Conservation (phyloP, 2,113 vertebrate genomes). For the Xiphorhynchus elegans region DNA sequence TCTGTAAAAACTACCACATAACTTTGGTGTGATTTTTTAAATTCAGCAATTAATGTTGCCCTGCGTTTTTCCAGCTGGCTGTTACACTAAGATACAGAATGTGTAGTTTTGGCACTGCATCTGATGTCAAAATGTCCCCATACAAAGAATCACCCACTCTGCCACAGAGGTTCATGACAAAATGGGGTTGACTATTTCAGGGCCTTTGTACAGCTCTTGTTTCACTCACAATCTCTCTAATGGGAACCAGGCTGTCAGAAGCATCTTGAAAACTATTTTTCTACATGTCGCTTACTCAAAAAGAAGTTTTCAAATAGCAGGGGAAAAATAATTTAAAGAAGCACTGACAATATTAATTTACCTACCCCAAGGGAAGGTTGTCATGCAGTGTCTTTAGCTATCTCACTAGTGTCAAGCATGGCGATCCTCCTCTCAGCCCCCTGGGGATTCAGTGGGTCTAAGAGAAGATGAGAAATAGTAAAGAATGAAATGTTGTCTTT, state of each 20-base stretch:
- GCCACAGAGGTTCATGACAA: not conserved
- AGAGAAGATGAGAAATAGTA: not conserved
- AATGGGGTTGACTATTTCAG: not conserved
- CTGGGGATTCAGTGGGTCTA: not conserved
- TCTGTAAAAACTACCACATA: not conserved
- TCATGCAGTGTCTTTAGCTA: not conserved
- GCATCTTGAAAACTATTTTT: not conserved
- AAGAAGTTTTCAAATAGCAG: not conserved
- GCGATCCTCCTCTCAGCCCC: not conserved
- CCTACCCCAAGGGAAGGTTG: not conserved
- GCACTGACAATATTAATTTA: not conserved
- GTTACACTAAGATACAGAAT: not conserved
- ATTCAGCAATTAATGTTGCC: not conserved
- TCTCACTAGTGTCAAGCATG: not conserved
- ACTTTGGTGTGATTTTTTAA: fast-evolving
- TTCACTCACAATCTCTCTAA: not conserved
- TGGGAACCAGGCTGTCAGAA: not conserved
- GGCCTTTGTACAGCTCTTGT: not conserved
- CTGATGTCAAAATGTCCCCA: not conserved
- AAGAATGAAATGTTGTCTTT: not conserved
- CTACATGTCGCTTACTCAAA: not conserved
- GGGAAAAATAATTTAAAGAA: not conserved
- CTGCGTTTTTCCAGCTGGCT: not conserved
- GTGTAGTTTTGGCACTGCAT: not conserved
- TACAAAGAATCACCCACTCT: not conserved